Percentiles rank a stretch among this genome's conserved stretches.
Conservation (phyloP, 2,113 vertebrate species). For the Amphiprion ocellaris region DNA sequence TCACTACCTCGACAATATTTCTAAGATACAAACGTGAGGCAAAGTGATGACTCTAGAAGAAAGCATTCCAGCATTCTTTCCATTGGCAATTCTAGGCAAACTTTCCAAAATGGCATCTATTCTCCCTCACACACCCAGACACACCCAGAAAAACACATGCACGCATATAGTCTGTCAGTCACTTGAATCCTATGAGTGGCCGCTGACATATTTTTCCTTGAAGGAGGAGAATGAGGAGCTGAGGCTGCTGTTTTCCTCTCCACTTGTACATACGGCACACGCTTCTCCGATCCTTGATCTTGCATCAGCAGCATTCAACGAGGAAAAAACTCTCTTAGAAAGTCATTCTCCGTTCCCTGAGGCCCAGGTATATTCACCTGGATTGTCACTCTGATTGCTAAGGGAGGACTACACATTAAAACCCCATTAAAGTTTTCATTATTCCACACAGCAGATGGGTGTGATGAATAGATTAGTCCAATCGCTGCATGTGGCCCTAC, state of each 20-base stretch:
- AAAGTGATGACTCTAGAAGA: constrained; percentile 36
- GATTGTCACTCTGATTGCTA: constrained; percentile 42
- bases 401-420: constrained; percentile 67
- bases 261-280: not conserved
- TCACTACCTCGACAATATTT: not conserved
- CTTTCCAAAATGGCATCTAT: constrained; percentile 23
- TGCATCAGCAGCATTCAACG: constrained; percentile 24
- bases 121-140: constrained; percentile 18
- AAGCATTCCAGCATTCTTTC: constrained; percentile 32
- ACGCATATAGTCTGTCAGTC: too few species aligned
- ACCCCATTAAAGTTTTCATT: constrained; percentile 74
- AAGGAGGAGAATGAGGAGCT: too few species aligned
- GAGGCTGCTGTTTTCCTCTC: not conserved
- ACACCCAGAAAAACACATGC: not conserved
- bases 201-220: too few species aligned
- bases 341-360: constrained; percentile 33
- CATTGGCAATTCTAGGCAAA: constrained; percentile 36
- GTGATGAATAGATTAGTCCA: constrained; percentile 69
- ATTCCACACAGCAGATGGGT: constrained; percentile 66
- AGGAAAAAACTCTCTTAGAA: constrained; percentile 17
- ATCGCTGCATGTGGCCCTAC: constrained; percentile 46
- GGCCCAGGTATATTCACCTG: constrained; percentile 57
- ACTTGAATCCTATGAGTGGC: too few species aligned
- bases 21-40: constrained; percentile 10
- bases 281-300: not conserved